Evolutionary conservation across 1,140 invertebrate genomes (phyloP), one percentile per base, ranked within the genome.

Genomic region (Magallana angulata): DNA sequence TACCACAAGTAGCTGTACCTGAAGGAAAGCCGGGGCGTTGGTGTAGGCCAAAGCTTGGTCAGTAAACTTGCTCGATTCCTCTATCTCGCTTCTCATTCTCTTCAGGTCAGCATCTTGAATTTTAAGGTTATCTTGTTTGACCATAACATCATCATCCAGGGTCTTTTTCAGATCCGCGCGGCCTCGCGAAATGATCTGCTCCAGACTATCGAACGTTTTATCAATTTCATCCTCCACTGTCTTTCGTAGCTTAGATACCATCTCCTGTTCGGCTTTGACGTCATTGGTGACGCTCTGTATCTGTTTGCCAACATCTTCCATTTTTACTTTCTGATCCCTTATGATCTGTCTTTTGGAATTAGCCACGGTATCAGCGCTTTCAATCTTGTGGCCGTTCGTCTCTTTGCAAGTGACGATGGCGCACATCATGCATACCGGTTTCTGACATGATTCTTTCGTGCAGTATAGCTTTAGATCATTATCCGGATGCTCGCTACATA

Each of bases 381-480:
- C 68, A 7, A 90, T 90, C 9, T 90, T 86, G 76, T 91, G 91
- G 2, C 91, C 91, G 5, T 86, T 82, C 0, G 84, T 71, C 58
- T 89, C 89, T 80, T 89, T 90, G 84, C 90, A 90, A 14, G 87
- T 88, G 7, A 87, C 81, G 24, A 90, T 64, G 57, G 89, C 91
- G 62, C 91, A 91, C 12, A 90, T 76, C 30, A 89, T 90, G 85
- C 91, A 91, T 57, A 91, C 88, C 11, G 91, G 91, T 64, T 89
- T 89, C 82, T 89, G 84, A 48, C 91, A 91, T 4, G 80, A 60
- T 4, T 85, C 84, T 2, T 89, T 86, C 30, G 62, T 83, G 59
- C 89, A 90, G 24, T 90, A 90, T 7, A 90, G 60, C 18, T 88
- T 71, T 0, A 87, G 58, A 4, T n/a, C 68, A 16, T 82, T 85